phyloP scores from a whole-genome alignment of 2,113 vertebrate species.

The Actinemys pallida region DNA sequence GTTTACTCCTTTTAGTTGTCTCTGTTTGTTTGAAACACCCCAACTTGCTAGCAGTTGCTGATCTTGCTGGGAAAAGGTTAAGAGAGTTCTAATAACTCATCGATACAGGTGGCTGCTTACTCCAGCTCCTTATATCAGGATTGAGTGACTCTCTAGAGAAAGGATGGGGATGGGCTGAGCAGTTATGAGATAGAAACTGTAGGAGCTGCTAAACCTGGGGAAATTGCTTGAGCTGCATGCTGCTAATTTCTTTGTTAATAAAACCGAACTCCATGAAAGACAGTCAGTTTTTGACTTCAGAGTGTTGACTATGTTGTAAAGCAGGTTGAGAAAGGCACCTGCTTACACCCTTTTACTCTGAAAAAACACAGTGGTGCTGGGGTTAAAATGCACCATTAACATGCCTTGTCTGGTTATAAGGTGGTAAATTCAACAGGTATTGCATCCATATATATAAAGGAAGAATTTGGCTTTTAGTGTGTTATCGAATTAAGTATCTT shows the following conservation, averaged over 20 bases:
- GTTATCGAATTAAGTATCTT: constrained; percentile 35
- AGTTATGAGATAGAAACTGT: constrained; percentile 37
- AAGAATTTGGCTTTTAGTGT: constrained; percentile 34
- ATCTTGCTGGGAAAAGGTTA: constrained; percentile 5
- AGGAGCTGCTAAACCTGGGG: neutral
- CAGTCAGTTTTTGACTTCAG: constrained; percentile 12
- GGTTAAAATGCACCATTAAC: constrained; percentile 53
- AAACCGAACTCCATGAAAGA: constrained; percentile 25
- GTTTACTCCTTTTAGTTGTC: neutral
- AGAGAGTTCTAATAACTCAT: neutral
- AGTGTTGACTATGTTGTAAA: neutral
- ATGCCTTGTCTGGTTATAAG: constrained; percentile 25
- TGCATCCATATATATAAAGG: constrained; percentile 1
- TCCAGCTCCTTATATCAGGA: neutral
- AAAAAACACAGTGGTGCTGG: constrained; percentile 25
- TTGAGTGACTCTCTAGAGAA: constrained; percentile 5
- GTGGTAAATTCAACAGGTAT: constrained; percentile 39
- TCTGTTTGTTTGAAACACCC: neutral
- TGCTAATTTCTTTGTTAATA: constrained; percentile 18
- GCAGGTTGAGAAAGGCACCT: constrained; percentile 53
- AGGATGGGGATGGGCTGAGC: constrained; percentile 5
- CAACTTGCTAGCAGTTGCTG: neutral
- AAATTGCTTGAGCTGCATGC: neutral
- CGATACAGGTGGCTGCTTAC: neutral
- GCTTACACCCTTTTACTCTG: constrained; percentile 21